Conservation (phyloP, 2,113 vertebrate species). For the Ovis aries region DNA sequence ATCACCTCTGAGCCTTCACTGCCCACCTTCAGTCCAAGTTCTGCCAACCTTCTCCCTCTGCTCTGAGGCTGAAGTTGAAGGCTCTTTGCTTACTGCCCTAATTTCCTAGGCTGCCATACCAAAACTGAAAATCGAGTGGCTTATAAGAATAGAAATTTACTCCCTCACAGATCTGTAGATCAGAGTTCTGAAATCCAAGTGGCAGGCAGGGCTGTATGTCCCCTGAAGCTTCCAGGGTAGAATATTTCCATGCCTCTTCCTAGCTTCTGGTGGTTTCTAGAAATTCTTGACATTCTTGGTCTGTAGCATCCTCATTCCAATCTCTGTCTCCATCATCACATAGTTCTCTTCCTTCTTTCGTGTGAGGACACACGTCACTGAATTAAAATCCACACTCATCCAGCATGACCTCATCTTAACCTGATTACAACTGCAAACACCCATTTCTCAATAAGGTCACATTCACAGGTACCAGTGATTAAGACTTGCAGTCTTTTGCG, state of each 20-base stretch:
- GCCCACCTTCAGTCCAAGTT: background rate
- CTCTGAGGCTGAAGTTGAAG: background rate
- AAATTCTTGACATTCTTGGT: background rate
- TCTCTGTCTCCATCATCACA: background rate
- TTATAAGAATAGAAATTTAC: background rate
- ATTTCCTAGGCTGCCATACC: background rate
- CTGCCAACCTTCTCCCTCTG: background rate
- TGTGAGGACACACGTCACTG: background rate
- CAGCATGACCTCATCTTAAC: background rate
- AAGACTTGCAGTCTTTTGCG: background rate
- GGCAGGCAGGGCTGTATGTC: background rate
- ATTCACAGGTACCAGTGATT: background rate
- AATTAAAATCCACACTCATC: background rate
- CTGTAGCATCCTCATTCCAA: background rate
- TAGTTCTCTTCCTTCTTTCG: background rate
- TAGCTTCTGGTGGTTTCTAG: background rate
- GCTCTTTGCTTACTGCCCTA: background rate
- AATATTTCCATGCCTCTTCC: background rate
- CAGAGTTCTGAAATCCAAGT: background rate
- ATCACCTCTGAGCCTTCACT: background rate
- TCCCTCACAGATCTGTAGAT: background rate
- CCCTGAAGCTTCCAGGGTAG: background rate
- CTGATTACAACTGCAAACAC: background rate
- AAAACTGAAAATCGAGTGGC: background rate
- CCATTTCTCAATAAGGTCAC: background rate